Base-by-base conservation (phyloP, 2,888 invertebrate species). In the Orchesellides sinensis region DNA sequence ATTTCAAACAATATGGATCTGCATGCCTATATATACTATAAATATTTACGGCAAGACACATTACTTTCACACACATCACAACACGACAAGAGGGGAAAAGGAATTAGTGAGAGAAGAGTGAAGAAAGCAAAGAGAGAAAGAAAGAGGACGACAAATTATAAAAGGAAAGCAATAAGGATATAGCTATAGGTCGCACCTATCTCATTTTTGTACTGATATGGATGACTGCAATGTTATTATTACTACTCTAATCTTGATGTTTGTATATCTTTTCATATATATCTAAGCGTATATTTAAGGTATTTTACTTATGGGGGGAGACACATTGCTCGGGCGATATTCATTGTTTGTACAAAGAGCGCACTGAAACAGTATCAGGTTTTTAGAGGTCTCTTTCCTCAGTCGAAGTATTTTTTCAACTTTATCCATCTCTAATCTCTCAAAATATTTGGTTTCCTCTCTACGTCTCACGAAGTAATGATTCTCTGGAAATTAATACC, bases 51-150 rank as follows among this genome's bases (percentile, higher is more conserved):
- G n/a, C n/a, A n/a, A n/a, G n/a, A n/a, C n/a, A n/a, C 21, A 49
- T 49, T 49, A 49, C n/a, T 8, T 17, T 49, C 59, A 59, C 29
- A n/a, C n/a, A 59, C 29, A 59, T 29, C 40, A 40, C 32, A 32
- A 10, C 10, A 40, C 14, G 40, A 40, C 40, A 40, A n/a, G n/a
- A n/a, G 40, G 40, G n/a, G 10, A 40, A 40, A 40, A n/a, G 40
- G 40, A 40, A 40, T 40, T 40, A 40, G 40, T 40, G 40, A 40
- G 32, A 32, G n/a, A n/a, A n/a, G n/a, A n/a, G n/a, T n/a, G n/a
- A 32, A 32, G 32, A 32, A 32, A 32, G 32, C n/a, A n/a, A n/a
- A 32, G 32, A 32, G 32, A 32, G 32, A 32, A 8, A 40, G 40
- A 40, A n/a, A 2, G n/a, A 8, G 2, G 40, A 40, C 10, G 40